Percentiles rank a stretch among this genome's conserved stretches.
phyloP scores from a whole-genome alignment of 30 jellyfish, hydroid and myxozoan genomes.

The Mastigias papua region DNA sequence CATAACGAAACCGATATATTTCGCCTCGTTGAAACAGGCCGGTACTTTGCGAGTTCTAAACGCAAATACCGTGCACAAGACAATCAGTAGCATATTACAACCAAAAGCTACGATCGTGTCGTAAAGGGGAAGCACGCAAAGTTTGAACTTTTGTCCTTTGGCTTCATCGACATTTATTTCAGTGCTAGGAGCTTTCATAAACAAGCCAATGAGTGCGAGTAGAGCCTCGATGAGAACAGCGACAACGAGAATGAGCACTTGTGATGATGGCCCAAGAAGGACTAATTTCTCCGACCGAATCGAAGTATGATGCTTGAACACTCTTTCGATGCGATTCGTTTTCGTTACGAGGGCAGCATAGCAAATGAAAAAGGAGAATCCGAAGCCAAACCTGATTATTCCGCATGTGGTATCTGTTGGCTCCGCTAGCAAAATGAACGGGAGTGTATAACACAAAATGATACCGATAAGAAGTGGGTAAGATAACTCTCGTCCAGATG shows the following conservation, averaged over 20 bases:
- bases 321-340: constrained; percentile 78
- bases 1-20: constrained; percentile 90
- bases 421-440: constrained; percentile 69
- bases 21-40: constrained; percentile 88
- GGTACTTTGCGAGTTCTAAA: constrained; percentile 92
- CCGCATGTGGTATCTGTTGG: constrained; percentile 76
- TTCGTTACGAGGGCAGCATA: constrained; percentile 84
- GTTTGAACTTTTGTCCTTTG: constrained; percentile 5
- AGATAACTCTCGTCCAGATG: constrained; percentile 84
- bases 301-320: constrained; percentile 14
- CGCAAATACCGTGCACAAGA: constrained; percentile 86
- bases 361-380: constrained; percentile 83
- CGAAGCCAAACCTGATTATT: constrained; percentile 80
- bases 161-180: constrained; percentile 14
- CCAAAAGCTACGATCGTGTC: constrained; percentile 71
- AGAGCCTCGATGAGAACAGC: constrained; percentile 59
- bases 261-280: constrained; percentile 71
- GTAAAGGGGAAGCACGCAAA: constrained; percentile 58
- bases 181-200: constrained; percentile 14
- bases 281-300: constrained; percentile 8
- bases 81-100: constrained; percentile 62
- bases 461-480: constrained; percentile 82
- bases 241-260: constrained; percentile 41
- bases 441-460: constrained; percentile 64
- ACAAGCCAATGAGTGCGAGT: constrained; percentile 68